Evolutionary conservation across 2,888 invertebrate species (phyloP).

Genomic region (Pyrrhosoma nymphula): DNA sequence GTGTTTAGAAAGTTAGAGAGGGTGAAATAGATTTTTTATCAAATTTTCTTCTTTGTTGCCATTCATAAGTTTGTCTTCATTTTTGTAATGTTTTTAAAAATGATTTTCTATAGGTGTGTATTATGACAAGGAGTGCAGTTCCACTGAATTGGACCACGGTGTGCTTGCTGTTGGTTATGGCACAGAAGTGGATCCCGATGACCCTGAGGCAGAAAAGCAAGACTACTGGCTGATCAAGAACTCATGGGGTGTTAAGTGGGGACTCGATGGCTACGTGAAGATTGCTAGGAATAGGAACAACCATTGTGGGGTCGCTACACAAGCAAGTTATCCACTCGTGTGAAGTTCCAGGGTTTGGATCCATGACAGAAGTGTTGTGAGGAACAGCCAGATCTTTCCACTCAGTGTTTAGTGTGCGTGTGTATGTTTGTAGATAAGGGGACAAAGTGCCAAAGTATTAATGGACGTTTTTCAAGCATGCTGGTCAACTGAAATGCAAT

Average conservation of each 20-base stretch:
- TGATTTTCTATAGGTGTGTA: constrained; percentile 82
- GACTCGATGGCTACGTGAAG: constrained; percentile 90
- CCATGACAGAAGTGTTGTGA: neutral
- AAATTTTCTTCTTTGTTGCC: no score
- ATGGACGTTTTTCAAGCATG: neutral
- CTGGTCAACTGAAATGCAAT: no score
- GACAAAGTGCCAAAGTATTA: neutral
- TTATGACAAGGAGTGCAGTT: constrained; percentile 87
- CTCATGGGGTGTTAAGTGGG: constrained; percentile 91
- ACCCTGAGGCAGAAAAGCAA: constrained; percentile 76
- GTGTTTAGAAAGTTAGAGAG: no score
- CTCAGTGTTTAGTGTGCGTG: neutral
- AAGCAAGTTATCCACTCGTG: constrained; percentile 92
- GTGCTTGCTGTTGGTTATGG: constrained; percentile 92
- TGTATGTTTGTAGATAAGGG: neutral
- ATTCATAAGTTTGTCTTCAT: neutral
- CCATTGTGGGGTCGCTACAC: constrained; percentile 91
- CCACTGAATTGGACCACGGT: constrained; percentile 89
- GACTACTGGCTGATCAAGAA: constrained; percentile 95
- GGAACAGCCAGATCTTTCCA: neutral
- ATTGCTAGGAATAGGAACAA: constrained; percentile 92
- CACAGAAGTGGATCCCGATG: constrained; percentile 79
- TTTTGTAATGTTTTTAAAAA: neutral
- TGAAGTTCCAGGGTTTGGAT: constrained; percentile 75
- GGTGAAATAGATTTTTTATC: no score